Base-by-base conservation (phyloP, 2,797 vertebrate genomes). In the Cossypha caffra region DNA sequence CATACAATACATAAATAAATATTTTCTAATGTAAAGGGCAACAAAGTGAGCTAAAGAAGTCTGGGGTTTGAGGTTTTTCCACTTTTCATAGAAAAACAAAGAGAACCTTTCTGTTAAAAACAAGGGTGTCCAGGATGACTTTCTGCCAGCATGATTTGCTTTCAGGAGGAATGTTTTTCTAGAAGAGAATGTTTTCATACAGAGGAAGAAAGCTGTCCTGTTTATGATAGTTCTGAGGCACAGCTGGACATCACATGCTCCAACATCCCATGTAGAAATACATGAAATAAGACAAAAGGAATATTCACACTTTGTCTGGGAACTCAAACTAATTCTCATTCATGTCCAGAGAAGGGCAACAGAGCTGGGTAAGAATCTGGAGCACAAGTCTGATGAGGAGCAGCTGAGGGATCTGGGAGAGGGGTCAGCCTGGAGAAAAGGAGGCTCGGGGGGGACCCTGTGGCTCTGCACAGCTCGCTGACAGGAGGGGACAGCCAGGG, bases 371-470 rank as follows among this genome's bases (percentile, higher is more conserved):
- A 40, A 58, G 29, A 14, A 16, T 25, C 15, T 51, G 72, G 29
- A 51, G 33, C 12, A 38, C 24, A 45, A 6, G 2, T 16, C 11
- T 57, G 57, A 50, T 25, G 24, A 82, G 28, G 17, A 76, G 5
- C 2, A 24, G 38, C 25, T 51, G 57, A 58, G 15, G 43, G 51
- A 82, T 10, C 29, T 76, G 71, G 52, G 11, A 15, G 13, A 20
- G 20, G 3, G 12, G 10, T 28, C 6, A 66, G 4, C 18, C 29
- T 77, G 38, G 26, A 52, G 51, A 3, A 52, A 37, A 52, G 9
- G 11, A 23, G 23, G 26, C 2, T 66, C 38, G 14, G 29, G 18
- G 7, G 13, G 7, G 1, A 9, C 7, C 51, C 3, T 28, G 2
- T 40, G 35, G 11, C 21, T 72, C 66, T 24, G 9, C 66, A 52